Evolutionary conservation across 2,888 invertebrate species (phyloP).

Genomic region (Spodoptera exigua): DNA sequence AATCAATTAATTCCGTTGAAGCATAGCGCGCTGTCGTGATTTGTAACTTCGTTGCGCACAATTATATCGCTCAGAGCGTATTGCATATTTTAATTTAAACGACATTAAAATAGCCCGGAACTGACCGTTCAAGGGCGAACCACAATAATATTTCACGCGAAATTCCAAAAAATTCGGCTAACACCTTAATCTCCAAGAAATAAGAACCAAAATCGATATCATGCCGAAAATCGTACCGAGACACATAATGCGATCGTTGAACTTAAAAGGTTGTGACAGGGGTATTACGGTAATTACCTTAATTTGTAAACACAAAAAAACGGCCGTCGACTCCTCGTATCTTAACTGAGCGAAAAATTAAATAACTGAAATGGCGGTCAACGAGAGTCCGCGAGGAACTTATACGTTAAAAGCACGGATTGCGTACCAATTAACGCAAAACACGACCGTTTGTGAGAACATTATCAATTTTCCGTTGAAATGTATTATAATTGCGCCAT

Average conservation of each 20-base stretch:
- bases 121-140: conserved; percentile 76
- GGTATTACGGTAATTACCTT: conserved; percentile 86
- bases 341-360: conserved; percentile 75
- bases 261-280: conserved; percentile 87
- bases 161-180: conserved; percentile 70
- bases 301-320: conserved; percentile 87
- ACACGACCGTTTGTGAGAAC: conserved; percentile 63
- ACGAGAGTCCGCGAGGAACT: conserved; percentile 47
- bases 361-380: conserved; percentile 66
- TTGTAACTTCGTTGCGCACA: conserved; percentile 67
- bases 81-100: conserved; percentile 80
- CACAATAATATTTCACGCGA: conserved; percentile 77
- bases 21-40: conserved; percentile 63
- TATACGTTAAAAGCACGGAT: conserved; percentile 67
- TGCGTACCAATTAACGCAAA: conserved; percentile 70
- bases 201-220: conserved; percentile 71
- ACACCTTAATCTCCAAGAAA: conserved; percentile 68
- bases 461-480: conserved; percentile 72
- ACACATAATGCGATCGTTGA: conserved; percentile 81
- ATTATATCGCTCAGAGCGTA: conserved; percentile 72
- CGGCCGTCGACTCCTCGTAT: conserved; percentile 71
- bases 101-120: conserved; percentile 85
- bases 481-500: conserved; percentile 68
- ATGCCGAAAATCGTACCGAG: conserved; percentile 58
- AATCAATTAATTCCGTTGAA: conserved; percentile 39